phyloP scores from a whole-genome alignment of 2,888 invertebrate genomes.

The Agapostemon virescens region DNA sequence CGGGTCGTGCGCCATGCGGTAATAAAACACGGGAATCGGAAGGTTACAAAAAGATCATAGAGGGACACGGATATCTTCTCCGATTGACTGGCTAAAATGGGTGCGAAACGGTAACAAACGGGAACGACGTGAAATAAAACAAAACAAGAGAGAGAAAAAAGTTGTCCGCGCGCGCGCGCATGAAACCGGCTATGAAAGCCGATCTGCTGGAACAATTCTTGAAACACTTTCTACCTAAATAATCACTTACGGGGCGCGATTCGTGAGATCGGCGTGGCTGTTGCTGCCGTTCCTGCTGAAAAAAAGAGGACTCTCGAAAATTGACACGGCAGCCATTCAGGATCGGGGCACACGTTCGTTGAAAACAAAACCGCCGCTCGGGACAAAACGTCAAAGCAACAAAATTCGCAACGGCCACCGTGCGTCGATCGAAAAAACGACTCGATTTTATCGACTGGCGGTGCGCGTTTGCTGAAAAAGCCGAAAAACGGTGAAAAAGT shows the following conservation, averaged over 20 bases:
- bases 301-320: constrained; percentile 29
- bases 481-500: not conserved
- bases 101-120: not conserved
- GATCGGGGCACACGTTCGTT: constrained; percentile 4
- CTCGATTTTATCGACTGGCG: constrained; percentile 31
- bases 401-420: constrained; percentile 33
- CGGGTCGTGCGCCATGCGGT: not conserved
- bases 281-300: not conserved
- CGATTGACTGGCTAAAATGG: constrained; percentile 4
- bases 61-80: not conserved
- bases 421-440: constrained; percentile 35
- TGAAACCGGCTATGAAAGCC: not conserved
- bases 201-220: constrained; percentile 1
- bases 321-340: constrained; percentile 28
- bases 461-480: not conserved
- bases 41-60: constrained; percentile 5
- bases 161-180: not conserved
- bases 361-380: constrained; percentile 38
- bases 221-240: constrained; percentile 22
- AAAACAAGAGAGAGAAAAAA: not conserved
- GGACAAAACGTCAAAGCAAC: constrained; percentile 43
- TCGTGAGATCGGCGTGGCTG: not conserved
- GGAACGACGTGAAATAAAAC: not conserved
- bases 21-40: not conserved
- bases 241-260: constrained; percentile 14